Conservation (phyloP, 2,888 invertebrate genomes). For the Lordiphosa andalusiaca region DNA sequence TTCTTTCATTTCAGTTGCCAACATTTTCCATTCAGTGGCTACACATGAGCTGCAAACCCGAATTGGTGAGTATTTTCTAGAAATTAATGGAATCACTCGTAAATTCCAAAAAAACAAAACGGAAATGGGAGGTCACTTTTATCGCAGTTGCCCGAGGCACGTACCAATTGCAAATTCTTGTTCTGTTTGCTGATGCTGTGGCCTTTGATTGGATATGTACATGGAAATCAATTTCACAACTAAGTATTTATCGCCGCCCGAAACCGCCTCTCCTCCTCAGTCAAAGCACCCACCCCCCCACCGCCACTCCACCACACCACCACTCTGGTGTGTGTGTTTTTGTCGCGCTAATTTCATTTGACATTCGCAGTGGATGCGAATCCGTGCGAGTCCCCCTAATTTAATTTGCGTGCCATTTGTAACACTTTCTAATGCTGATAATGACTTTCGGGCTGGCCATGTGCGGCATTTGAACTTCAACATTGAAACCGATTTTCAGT, state of each 20-base stretch:
- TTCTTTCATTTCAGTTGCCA: too few species aligned
- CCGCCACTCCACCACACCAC: not conserved
- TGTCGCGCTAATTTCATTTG: conserved; percentile 28
- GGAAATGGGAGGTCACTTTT: conserved; percentile 13
- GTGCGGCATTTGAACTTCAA: conserved; percentile 10
- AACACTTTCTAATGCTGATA: conserved; percentile 62
- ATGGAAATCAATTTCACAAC: conserved; percentile 15
- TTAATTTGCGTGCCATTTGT: conserved; percentile 48
- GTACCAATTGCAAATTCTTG: conserved; percentile 25
- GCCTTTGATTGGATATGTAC: conserved; percentile 31
- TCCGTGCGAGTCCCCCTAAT: conserved; percentile 19
- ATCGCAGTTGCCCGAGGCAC: conserved; percentile 23
- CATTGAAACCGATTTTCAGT: conserved; percentile 1
- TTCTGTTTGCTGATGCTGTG: conserved; percentile 20
- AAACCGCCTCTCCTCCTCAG: too few species aligned
- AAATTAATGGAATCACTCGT: not conserved
- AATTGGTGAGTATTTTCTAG: too few species aligned
- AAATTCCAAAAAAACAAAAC: conserved; percentile 9
- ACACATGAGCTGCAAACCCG: too few species aligned
- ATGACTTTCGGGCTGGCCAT: conserved; percentile 25
- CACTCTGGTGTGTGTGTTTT: conserved; percentile 23
- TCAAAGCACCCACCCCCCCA: too few species aligned
- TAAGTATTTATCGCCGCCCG: conserved; percentile 9
- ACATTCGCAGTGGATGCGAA: conserved; percentile 12
- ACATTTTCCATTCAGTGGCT: too few species aligned